phyloP scores from a whole-genome alignment of 2,797 vertebrate species.

The Knipowitschia caucasica region DNA sequence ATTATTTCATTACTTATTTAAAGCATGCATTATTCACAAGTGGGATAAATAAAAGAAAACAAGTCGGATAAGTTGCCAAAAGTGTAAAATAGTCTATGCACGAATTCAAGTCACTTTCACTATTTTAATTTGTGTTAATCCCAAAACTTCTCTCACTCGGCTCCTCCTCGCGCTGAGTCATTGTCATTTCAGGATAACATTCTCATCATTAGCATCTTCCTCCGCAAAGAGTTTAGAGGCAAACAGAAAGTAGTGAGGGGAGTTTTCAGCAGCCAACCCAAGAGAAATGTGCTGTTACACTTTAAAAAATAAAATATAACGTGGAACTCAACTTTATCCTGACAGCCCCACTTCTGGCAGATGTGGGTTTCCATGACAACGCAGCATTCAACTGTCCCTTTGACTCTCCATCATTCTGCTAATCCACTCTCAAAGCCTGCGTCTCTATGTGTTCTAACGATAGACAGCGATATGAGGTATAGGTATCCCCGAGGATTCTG shows the following conservation, averaged over 20 bases:
- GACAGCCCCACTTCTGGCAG: conserved; percentile 41
- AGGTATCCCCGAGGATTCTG: no score
- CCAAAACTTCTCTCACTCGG: conserved; percentile 23
- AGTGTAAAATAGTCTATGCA: no score
- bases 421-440: no score
- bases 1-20: no score
- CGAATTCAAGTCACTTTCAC: neutral
- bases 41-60: no score
- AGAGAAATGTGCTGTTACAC: conserved; percentile 37
- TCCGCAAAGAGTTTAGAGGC: conserved; percentile 53
- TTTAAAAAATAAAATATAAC: conserved; percentile 22
- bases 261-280: conserved; percentile 36
- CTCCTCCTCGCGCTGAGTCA: conserved; percentile 29
- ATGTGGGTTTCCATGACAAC: conserved; percentile 58
- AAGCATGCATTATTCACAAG: no score
- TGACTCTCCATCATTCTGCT: no score
- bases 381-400: conserved; percentile 29
- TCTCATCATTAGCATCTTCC: conserved; percentile 65
- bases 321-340: conserved; percentile 47
- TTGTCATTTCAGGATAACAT: conserved; percentile 48
- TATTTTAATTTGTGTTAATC: neutral
- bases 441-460: no score
- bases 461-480: no score
- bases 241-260: conserved; percentile 3
- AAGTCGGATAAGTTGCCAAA: no score